Base-by-base conservation (phyloP, 1,140 invertebrate genomes). In the Ptiloglossa arizonensis region DNA sequence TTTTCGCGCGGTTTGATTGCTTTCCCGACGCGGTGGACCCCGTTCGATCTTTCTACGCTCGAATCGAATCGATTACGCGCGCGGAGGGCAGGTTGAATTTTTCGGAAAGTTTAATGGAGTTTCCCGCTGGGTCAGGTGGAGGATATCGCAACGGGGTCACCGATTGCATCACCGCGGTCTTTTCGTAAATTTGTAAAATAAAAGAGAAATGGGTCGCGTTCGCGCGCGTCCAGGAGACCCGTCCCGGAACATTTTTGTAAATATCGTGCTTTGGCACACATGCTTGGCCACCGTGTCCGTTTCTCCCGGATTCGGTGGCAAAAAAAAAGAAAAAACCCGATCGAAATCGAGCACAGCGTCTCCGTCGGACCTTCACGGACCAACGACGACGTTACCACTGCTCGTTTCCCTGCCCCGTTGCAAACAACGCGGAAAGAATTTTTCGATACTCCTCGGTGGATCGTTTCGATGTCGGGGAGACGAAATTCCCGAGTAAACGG, bases 21-120 rank as follows among this genome's bases (percentile, higher is more conserved):
- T 59, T 46, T 27, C 19, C 19, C 66, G 32, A 22, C 17, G 29
- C 32, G 0, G 1, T 22, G 27, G 4, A 8, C 22, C n/a, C n/a
- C n/a, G n/a, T n/a, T n/a, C n/a, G n/a, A n/a, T n/a, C n/a, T n/a
- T n/a, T n/a, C n/a, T n/a, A n/a, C n/a, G n/a, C n/a, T 1, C 0
- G 15, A 19, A 38, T 13, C 9, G 48, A n/a, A n/a, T 38, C 32
- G 66, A 69, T 54, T 38, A 35, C 32, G 8, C 32, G 5, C 32
- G 8, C 32, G 5, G 22, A 19, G 22, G 5, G 22, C n/a, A 6
- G 35, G 19, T 52, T 11, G 15, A 19, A 22, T 5, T 9, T 19
- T 27, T 41, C 5, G 24, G 17, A 54, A 54, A 54, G 66, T 68
- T 54, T 68, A 27, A 68, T 68, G 32, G 66, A 35, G 32, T 69